Base-by-base conservation (phyloP, 2,113 vertebrate genomes). In the Rhegmatorhina hoffmannsi region DNA sequence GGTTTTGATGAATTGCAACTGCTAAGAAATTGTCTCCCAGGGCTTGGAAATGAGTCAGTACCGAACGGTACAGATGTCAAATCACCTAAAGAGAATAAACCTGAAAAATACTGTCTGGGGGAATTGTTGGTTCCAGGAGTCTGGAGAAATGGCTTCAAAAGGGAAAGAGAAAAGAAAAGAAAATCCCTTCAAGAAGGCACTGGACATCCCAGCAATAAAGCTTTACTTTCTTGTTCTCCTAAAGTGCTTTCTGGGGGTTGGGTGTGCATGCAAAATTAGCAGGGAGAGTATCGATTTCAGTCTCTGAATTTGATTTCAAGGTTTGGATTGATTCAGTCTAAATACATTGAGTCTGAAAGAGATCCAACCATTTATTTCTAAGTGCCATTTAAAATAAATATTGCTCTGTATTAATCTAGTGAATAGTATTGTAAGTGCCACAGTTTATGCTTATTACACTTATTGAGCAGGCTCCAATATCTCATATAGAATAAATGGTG, bases 371-470 rank as follows among this genome's bases (percentile, higher is more conserved):
- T 98, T 98, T 97, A 94, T 98, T 97, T 95, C 92, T 96, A 97
- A 98, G 93, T 95, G 95, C 81, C 96, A 97, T 96, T 95, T 90
- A 64, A 92, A 91, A 96, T 96, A 97, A 97, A 96, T 93, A 97
- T 97, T 96, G 95, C 93, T 81, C 86, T 90, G n/a, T 96, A 96
- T 98, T 98, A 97, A 97, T 98, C 95, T 96, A 93, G 95, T 84
- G 94, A 98, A 94, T 95, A 95, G 91, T 95, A 94, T 96, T 97
- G 92, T 98, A 97, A 98, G 96, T 97, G 94, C 94, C 95, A 96
- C 83, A 94, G 95, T 97, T 98, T 97, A 98, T 98, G 97, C 97
- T 97, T 98, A 97, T 97, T 98, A 92, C 88, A 91, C 87, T 96
- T 98, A 98, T 94, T 98, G 97, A 98, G 96, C 90, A 92, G 80